Percentiles rank a stretch among this genome's conserved stretches.
Evolutionary conservation across 2,797 vertebrate genomes (phyloP).

Genomic region (Crypturellus tataupa): DNA sequence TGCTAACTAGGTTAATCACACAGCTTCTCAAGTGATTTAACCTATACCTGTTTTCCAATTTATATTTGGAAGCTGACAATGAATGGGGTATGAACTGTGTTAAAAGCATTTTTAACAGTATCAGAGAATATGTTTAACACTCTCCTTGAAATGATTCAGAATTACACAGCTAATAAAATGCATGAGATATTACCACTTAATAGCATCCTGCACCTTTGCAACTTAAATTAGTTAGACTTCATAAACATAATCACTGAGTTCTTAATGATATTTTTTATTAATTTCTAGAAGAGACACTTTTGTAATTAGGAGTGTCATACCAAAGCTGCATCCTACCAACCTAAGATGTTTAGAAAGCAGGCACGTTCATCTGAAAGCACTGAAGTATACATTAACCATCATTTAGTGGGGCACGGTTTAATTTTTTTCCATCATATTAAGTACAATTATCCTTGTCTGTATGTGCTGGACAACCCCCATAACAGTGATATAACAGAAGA

Average conservation of each 20-base stretch:
- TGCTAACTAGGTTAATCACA: conserved; percentile 42
- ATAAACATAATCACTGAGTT: conserved; percentile 42
- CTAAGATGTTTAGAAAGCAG: conserved; percentile 36
- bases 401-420: background rate
- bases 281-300: conserved; percentile 44
- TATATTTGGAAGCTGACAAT: conserved; percentile 50
- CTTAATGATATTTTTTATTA: conserved; percentile 40
- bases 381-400: background rate
- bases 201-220: conserved; percentile 17
- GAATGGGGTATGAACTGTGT: background rate
- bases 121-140: conserved; percentile 23
- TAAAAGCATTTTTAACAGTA: conserved; percentile 4
- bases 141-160: conserved; percentile 18
- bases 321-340: conserved; percentile 13
- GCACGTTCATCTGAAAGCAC: background rate
- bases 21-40: conserved; percentile 39
- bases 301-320: conserved; percentile 48
- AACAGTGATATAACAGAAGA: background rate
- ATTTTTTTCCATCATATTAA: background rate
- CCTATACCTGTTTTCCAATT: background rate
- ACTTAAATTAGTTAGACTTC: conserved; percentile 49
- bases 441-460: background rate
- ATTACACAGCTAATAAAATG: conserved; percentile 69
- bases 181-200: conserved; percentile 33
- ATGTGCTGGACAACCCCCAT: background rate